These are phyloP conservation scores for Leptothorax acervorum DNA, from an alignment of 2,888 invertebrate genomes.

Conservation along the genomic window DNA sequence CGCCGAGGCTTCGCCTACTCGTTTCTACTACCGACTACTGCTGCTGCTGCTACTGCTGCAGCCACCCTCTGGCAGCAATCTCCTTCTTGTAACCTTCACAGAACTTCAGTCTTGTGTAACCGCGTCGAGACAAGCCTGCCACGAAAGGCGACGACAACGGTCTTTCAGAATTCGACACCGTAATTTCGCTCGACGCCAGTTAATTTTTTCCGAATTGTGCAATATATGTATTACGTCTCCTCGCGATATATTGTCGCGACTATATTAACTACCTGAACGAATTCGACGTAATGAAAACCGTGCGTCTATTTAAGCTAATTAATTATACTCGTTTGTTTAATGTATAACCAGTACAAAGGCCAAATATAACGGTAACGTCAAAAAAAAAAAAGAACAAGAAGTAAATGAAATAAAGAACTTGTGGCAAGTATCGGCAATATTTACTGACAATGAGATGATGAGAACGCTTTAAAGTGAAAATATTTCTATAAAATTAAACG, in stretches of 20 bases:
- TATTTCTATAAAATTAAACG: constrained; percentile 2
- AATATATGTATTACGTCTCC: constrained; percentile 7
- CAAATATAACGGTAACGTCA: constrained; percentile 43
- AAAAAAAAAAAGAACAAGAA: constrained; percentile 40
- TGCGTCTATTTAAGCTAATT: not conserved
- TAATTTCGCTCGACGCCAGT: constrained; percentile 19
- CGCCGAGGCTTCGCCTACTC: constrained; percentile 39
- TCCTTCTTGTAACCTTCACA: constrained; percentile 31
- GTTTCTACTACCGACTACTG: constrained; percentile 51
- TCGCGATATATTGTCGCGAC: not conserved
- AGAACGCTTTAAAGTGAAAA: not conserved
- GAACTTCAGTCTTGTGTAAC: constrained; percentile 32
- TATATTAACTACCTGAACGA: not conserved
- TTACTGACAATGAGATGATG: not conserved
- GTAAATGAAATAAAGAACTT: not conserved
- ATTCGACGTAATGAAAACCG: not conserved
- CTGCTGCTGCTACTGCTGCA: not conserved
- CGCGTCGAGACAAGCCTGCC: constrained; percentile 45
- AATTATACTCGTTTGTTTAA: not conserved
- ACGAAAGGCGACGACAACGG: constrained; percentile 52
- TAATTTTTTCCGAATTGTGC: not conserved
- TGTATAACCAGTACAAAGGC: constrained; percentile 9
- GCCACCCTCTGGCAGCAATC: not conserved
- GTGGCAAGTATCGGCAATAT: not conserved
- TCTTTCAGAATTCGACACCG: not conserved